Percentiles rank a stretch among this genome's conserved stretches.
Evolutionary conservation across 2,797 vertebrate genomes (phyloP).

Genomic region (Chromobotia macracanthus): DNA sequence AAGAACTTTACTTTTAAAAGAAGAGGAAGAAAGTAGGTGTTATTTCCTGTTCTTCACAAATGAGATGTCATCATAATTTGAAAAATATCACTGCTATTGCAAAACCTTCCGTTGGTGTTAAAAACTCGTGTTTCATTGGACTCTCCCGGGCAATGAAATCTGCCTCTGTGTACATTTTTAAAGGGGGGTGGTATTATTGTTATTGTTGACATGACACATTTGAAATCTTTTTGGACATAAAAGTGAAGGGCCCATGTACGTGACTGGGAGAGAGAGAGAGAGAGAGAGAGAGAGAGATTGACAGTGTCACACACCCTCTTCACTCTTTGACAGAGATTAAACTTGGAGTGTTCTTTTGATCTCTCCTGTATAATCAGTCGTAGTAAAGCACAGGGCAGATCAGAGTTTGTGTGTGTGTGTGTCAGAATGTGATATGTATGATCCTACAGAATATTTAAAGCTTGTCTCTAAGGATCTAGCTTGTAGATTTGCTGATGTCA

Average conservation of each 20-base stretch:
- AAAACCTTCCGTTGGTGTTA: not conserved
- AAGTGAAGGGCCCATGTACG: slow-evolving; percentile 12
- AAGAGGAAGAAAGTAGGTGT: not conserved
- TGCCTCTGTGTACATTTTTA: not conserved
- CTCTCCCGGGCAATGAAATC: not conserved
- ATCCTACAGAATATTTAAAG: slow-evolving; percentile 42
- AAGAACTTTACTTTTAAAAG: not conserved
- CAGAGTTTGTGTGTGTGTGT: slow-evolving; percentile 17
- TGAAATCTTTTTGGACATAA: slow-evolving; percentile 5
- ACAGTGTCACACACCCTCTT: slow-evolving; percentile 14
- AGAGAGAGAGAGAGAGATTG: slow-evolving; percentile 21
- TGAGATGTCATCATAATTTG: not conserved
- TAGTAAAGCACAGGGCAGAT: slow-evolving; percentile 25
- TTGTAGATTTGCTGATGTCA: slow-evolving; percentile 46
- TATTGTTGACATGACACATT: slow-evolving; percentile 19
- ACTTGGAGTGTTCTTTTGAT: slow-evolving; percentile 36
- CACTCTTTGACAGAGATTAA: slow-evolving; percentile 42
- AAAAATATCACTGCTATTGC: not conserved
- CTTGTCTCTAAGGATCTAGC: slow-evolving; percentile 31
- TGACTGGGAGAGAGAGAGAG: not conserved
- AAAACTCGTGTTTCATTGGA: not conserved
- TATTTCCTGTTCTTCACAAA: not conserved
- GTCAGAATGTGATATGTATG: slow-evolving; percentile 28
- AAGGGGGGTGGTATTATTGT: not conserved
- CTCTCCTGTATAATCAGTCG: slow-evolving; percentile 42